Evolutionary conservation across 2,888 invertebrate species (phyloP), one percentile per base, ranked within the genome.

Genomic region (Hoplodrina blanda): DNA sequence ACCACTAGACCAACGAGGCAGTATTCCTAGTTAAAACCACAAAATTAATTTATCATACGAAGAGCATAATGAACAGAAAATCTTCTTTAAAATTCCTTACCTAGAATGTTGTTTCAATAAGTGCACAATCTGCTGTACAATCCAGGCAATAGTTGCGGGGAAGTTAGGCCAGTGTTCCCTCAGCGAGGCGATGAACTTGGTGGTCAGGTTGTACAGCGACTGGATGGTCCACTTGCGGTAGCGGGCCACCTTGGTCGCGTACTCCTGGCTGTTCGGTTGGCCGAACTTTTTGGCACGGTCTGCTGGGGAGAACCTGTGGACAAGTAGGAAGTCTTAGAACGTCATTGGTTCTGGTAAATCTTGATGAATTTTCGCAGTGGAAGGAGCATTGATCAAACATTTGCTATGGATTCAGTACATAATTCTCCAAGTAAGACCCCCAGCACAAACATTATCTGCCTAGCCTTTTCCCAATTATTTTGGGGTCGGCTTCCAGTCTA

Each of bases 101-200:
- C 95, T 92, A 76, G 95, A 92, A 82, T 95, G 93, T 78, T 96
- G 94, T 71, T 95, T 95, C 52, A 96, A 87, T 41, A 95, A 80
- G 60, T 95, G 97, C 59, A 98, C 97, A 88, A 99, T 97, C 89
- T 99, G 98, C 83, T 98, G 97, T 8, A 99, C 98, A 44, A 99
- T 97, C 99, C 99, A 99, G 13, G 98, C 97, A 17, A 99, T 96
- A 75, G 98, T 97, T 30, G 98, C 97, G 0, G 99, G 99, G 93
- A 99, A 99, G 89, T 98, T 98, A 81, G 98, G 97, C 96, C 99
- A 98, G 91, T 98, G 98, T 82, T 98, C 98, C 74, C 97, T 96
- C 72, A 99, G 97, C 70, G 98, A 98, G 11, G 96, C 95, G 61
- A 99, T 98, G 91, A 99, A 99, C 85, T 97, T 96, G 90, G 97